Evolutionary conservation across 2,113 vertebrate genomes (phyloP), one percentile per base, ranked within the genome.

Genomic region (Hemiscyllium ocellatum): DNA sequence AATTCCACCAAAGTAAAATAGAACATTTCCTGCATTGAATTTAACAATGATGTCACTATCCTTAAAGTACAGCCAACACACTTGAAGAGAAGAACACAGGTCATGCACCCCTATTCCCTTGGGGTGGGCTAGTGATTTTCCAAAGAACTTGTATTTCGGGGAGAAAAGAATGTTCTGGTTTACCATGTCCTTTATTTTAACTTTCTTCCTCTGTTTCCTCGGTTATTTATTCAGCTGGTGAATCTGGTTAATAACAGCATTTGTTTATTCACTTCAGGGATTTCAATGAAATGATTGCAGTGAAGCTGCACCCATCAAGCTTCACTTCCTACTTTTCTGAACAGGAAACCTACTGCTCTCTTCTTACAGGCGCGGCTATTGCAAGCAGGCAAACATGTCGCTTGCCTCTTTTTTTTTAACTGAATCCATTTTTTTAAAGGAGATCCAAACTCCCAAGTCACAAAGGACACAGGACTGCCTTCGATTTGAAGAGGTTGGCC

Each of bases 21-120:
- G 94, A 95, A 76, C 42, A 95, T 26, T 95, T 95, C 94, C 94
- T 95, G 94, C 24, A 52, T 76, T 95, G 94, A 95, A 95, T 72
- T 95, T 69, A 95, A 76, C 94, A 42, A 95, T 95, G 94, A 95
- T 95, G 69, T 95, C 94, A 95, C 69, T 61, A 47, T 76, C 65
- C 33, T 68, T 19, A 24, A 72, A 24, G 68, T 69, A 17, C 22
- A 72, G 94, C 94, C 94, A 95, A 95, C 69, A 76, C 52, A 47
- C 69, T 95, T 72, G 69, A 95, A 72, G 52, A 95, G 47, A 95
- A 95, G 26, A 95, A 52, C 94, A 95, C 42, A 72, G 42, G 22
- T 22, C 93, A 95, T 72, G 65, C 66, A 72, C 50, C 93, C 42
- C 37, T 15, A 52, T 95, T 95, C 94, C 68, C 94, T 29, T 33